Base-by-base conservation (phyloP, 2,797 vertebrate species). In the Epinephelus malabaricus region DNA sequence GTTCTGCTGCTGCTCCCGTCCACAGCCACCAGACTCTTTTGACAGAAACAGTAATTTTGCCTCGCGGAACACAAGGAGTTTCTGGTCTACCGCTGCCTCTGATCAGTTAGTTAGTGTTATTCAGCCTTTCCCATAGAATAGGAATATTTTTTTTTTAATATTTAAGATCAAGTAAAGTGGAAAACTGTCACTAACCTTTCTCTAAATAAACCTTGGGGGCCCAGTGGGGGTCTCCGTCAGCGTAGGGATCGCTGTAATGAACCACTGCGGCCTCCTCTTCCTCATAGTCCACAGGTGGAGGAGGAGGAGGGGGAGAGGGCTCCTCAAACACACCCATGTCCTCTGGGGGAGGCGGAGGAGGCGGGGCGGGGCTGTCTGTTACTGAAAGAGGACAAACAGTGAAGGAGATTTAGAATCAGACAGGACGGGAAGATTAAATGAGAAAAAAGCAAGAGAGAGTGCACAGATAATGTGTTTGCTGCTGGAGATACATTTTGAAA, bases 201-300 rank as follows among this genome's bases (percentile, higher is more conserved):
- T 99, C 98, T 93, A 98, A 94, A 73, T 97, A 99, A 82, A 81
- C 95, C 93, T 99, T 99, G 66, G 98, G 98, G 73, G 98, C 98
- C 98, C 98, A 99, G 3, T 97, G 95, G 64, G 98, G 98, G 95
- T 99, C 98, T 78, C 97, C 97, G 17, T 99, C 98, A 27, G 98
- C 97, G 43, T 99, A 99, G 0, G 98, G 98, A 79, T 99, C 98
- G 1, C 90, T 99, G 89, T 99, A 99, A 85, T 99, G 97, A 86
- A 98, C 98, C 50, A 98, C 96, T 1, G 97, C 95, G 0, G 97
- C 97, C 46, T 99, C 98, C 87, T 99, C 98, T 50, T 99, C 98
- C 83, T 99, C 98, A 0, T 99, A 99, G 94, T 99, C 98, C 89
- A 98, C 97, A 0, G 98, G 98, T 3, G 98, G 98, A 2, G 98